Evolutionary conservation across 2,888 invertebrate species (phyloP), one percentile per base, ranked within the genome.

Genomic region (Podotricha telesiphe): DNA sequence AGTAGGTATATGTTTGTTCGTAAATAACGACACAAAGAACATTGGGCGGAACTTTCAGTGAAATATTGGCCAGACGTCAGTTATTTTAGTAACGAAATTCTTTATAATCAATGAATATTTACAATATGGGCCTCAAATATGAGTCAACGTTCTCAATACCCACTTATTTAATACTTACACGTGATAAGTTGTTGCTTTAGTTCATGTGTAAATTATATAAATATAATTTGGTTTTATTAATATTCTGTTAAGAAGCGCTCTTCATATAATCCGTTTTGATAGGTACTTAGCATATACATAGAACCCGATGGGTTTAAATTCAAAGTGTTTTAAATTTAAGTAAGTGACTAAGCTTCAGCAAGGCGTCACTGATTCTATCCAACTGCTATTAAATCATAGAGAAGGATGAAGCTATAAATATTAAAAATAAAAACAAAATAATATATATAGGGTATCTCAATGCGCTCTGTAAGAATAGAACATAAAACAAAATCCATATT

Each of bases 21-120:
- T 67, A 68, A 73, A 73, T 69, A 73, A 71, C 67, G 74, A 69
- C 71, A 76, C 76, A 76, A 76, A 75, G 75, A 73, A 68, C 63
- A 66, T 48, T 55, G 72, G 73, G 71, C 69, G 75, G 70, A 67
- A 70, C 59, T 56, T 55, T 68, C 51, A 17, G 68, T 77, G 74
- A 76, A 74, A 74, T 75, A 75, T 73, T 72, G 50, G 68, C 69
- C 68, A 67, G 59, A 66, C 67, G 65, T 65, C 67, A 56, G 72
- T 72, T 76, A 73, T 75, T 71, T 75, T 72, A 62, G 72, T 61
- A 51, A 48, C 53, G 65, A 75, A 66, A 67, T 71, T 71, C 61
- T 28, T 67, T 70, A 65, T 64, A 51, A 67, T 58, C 34, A 55
- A 55, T 55, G 55, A 55, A 37, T 37, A 55, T 55, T 19, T 55